These are phyloP conservation scores for Cirrhinus mrigala DNA, from an alignment of 2,797 vertebrate species.

Conservation along the genomic window DNA sequence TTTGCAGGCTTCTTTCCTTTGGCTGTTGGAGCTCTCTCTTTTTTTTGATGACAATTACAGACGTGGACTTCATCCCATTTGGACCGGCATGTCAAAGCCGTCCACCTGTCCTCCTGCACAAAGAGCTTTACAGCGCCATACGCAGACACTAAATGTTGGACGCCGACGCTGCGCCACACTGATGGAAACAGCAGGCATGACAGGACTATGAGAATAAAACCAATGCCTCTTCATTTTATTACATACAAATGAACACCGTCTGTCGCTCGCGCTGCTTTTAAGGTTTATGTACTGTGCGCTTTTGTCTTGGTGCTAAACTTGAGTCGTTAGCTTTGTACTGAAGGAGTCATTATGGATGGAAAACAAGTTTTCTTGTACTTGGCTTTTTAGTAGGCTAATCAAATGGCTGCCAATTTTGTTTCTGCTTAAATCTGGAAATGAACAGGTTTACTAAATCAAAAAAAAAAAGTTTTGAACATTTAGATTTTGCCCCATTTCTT, in stretches of 20 bases:
- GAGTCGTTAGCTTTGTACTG: too few species aligned
- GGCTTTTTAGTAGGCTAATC: neutral
- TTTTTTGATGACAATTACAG: conserved; percentile 37
- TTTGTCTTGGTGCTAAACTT: neutral
- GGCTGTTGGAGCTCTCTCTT: neutral
- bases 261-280: neutral
- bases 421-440: neutral
- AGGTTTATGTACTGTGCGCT: neutral
- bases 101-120: conserved; percentile 51
- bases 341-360: neutral
- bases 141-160: neutral
- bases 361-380: neutral
- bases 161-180: neutral
- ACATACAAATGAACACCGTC: conserved; percentile 7
- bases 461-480: too few species aligned
- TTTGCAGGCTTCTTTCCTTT: conserved; percentile 13
- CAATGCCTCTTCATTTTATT: neutral
- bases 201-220: neutral
- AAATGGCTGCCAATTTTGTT: neutral
- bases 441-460: too few species aligned
- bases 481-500: too few species aligned
- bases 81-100: conserved; percentile 24
- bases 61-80: conserved; percentile 45
- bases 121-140: conserved; percentile 33
- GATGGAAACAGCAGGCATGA: conserved; percentile 39